phyloP scores from a whole-genome alignment of 2,888 invertebrate species.

The Cheilosia pagana region DNA sequence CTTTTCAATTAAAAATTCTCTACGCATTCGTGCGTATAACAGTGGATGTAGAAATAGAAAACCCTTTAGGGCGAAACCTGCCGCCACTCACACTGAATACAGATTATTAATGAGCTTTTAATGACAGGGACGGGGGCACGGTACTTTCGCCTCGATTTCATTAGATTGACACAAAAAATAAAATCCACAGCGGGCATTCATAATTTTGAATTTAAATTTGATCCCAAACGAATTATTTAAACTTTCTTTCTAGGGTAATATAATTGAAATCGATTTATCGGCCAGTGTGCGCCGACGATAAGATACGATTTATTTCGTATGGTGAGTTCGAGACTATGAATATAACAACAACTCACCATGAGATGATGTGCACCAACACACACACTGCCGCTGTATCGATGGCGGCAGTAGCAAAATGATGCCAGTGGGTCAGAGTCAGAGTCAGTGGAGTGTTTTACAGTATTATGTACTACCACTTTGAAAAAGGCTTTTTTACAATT shows the following conservation, averaged over 20 bases:
- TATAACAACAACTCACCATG: constrained; percentile 43
- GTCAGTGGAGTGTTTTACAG: constrained; percentile 47
- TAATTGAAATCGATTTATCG: constrained; percentile 67
- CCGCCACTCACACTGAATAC: neutral
- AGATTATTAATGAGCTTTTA: constrained; percentile 71
- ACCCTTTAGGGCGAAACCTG: constrained; percentile 60
- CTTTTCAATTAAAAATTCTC: constrained; percentile 49
- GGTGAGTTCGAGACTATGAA: constrained; percentile 27
- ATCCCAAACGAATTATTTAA: constrained; percentile 8
- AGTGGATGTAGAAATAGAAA: constrained; percentile 63
- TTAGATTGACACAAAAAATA: constrained; percentile 33
- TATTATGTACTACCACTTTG: constrained; percentile 50
- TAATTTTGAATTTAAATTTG: constrained; percentile 21
- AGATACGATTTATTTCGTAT: constrained; percentile 26
- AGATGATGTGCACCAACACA: constrained; percentile 38
- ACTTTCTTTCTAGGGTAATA: constrained; percentile 39
- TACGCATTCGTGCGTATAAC: constrained; percentile 62
- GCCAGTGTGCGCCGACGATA: constrained; percentile 37
- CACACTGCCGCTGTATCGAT: constrained; percentile 12
- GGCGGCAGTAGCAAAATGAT: constrained; percentile 78
- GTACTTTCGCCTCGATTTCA: neutral
- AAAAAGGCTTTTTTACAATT: constrained; percentile 44
- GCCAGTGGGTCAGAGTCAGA: constrained; percentile 83
- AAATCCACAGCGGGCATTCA: constrained; percentile 39
- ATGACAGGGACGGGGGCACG: constrained; percentile 21